Conservation (phyloP, 2,888 invertebrate genomes). For the Eristalis pertinax region DNA sequence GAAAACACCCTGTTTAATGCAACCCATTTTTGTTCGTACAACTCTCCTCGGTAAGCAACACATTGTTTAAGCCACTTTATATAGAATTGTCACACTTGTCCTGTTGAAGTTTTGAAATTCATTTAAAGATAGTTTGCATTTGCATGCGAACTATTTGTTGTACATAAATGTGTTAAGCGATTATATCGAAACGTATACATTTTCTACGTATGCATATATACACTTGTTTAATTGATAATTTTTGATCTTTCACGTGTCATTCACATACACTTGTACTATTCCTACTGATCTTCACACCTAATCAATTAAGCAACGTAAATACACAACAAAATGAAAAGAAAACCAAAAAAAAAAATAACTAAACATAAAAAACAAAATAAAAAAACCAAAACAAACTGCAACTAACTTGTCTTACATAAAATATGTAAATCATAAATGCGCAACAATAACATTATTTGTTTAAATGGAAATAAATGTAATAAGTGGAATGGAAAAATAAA, state of each 20-base stretch:
- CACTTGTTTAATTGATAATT: constrained; percentile 6
- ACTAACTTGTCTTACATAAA: constrained; percentile 45
- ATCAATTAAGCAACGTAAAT: constrained; percentile 31
- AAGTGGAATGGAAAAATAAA: constrained; percentile 67
- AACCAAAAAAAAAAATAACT: constrained; percentile 7
- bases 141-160: background rate
- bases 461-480: constrained; percentile 64
- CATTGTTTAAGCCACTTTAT: background rate
- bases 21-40: background rate
- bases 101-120: background rate
- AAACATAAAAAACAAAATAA: background rate
- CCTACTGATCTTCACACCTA: constrained; percentile 44
- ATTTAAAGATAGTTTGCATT: background rate
- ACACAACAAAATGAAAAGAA: constrained; percentile 19
- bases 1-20: background rate
- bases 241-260: constrained; percentile 25
- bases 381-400: constrained; percentile 2
- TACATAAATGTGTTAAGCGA: background rate
- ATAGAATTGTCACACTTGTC: constrained; percentile 11
- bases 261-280: constrained; percentile 41
- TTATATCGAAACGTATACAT: background rate
- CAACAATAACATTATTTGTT: constrained; percentile 56
- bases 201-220: constrained; percentile 1
- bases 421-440: constrained; percentile 30
- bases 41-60: background rate